These are phyloP conservation scores for Chondrilla cf. caribensis DNA, from an alignment of 37 sponge, comb jelly and placozoan genomes.

Conservation along the genomic window DNA sequence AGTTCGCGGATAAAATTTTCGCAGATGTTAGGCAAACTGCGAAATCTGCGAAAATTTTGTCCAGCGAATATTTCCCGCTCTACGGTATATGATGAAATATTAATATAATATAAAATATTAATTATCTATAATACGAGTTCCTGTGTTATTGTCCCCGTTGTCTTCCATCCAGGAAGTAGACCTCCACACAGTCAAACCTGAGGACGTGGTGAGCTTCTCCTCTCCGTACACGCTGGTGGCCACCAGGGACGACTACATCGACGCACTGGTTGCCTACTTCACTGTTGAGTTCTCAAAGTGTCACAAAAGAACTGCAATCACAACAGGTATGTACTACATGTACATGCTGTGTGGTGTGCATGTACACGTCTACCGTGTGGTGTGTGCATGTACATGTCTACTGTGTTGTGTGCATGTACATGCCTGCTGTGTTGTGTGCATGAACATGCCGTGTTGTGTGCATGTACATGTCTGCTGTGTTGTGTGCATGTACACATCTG, in stretches of 20 bases:
- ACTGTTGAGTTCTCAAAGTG: conserved; percentile 94
- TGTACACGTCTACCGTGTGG: no score
- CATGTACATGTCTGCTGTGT: neutral
- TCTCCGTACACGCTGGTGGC: conserved; percentile 71
- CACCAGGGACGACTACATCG: conserved; percentile 89
- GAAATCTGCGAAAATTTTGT: no score
- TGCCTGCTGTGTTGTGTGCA: no score
- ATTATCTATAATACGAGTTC: no score
- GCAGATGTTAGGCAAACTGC: no score
- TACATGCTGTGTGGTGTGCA: neutral
- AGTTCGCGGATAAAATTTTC: no score
- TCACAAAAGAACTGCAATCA: conserved; percentile 88
- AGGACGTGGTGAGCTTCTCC: conserved; percentile 74
- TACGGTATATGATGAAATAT: no score
- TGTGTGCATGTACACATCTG: no score
- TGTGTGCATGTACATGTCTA: neutral
- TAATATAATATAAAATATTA: no score
- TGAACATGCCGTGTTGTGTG: neutral
- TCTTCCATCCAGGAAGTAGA: conserved; percentile 90
- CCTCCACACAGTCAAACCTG: conserved; percentile 80
- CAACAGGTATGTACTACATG: conserved; percentile 57
- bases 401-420: neutral
- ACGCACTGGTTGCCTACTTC: conserved; percentile 93
- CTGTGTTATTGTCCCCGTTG: no score
- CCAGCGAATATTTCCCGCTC: no score